phyloP scores from a whole-genome alignment of 2,888 invertebrate genomes.

The Phalangium opilio region DNA sequence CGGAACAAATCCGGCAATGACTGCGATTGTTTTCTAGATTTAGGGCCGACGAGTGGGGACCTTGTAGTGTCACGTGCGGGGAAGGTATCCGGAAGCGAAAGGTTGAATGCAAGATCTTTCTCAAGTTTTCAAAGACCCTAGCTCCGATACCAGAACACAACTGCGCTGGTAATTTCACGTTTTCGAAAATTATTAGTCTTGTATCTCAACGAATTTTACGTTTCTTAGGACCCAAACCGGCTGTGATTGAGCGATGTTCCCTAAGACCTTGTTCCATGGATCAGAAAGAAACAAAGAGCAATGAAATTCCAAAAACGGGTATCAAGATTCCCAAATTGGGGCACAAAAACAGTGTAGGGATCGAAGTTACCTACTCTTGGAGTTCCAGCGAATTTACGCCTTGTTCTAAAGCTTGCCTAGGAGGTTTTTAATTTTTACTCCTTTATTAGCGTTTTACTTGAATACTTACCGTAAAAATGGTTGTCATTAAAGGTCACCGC shows the following conservation, averaged over 20 bases:
- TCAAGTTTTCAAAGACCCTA: constrained; percentile 77
- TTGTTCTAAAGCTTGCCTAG: constrained; percentile 86
- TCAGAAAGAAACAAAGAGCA: constrained; percentile 7
- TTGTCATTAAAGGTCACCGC: constrained; percentile 8
- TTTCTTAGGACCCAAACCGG: constrained; percentile 46
- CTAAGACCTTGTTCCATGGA: constrained; percentile 49
- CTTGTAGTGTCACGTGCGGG: constrained; percentile 82
- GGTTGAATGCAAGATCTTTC: constrained; percentile 86
- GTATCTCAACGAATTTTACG: neutral
- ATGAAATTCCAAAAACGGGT: constrained; percentile 1
- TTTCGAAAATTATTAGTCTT: neutral
- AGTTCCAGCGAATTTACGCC: constrained; percentile 75
- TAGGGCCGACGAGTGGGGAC: constrained; percentile 81
- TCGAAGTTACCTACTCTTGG: constrained; percentile 63
- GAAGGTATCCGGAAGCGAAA: constrained; percentile 69
- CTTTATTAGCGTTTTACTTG: neutral
- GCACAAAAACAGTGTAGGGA: constrained; percentile 8
- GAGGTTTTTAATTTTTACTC: constrained; percentile 32
- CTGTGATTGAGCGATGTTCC: constrained; percentile 61
- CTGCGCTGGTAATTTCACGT: constrained; percentile 47
- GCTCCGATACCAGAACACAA: constrained; percentile 73
- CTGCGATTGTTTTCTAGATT: constrained; percentile 43
- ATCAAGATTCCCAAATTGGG: neutral
- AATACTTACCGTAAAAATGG: neutral
- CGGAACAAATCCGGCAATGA: no score